Percentiles rank a stretch among this genome's conserved stretches.
phyloP scores from a whole-genome alignment of 2,888 invertebrate genomes.

The Caenorhabditis sp. region DNA sequence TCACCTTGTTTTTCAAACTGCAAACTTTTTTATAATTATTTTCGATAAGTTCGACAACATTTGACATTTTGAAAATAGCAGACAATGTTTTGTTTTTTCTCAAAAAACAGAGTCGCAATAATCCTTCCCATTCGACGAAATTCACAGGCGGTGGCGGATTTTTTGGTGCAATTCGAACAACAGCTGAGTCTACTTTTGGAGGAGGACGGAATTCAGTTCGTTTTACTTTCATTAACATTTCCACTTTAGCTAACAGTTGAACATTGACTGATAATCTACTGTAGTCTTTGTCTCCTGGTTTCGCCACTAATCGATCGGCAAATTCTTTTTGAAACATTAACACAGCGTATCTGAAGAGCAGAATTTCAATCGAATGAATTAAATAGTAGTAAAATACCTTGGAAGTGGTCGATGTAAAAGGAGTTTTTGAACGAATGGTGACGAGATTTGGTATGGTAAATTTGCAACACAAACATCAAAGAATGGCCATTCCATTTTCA shows the following conservation, averaged over 20 bases:
- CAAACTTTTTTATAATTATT: conserved; percentile 90
- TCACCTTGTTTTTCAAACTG: conserved; percentile 83
- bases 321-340: conserved; percentile 99
- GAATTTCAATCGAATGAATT: too few relatives aligned
- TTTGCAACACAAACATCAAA: conserved; percentile 99
- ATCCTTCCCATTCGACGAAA: conserved; percentile 89
- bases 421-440: conserved; percentile 87
- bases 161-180: conserved; percentile 93
- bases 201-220: conserved; percentile 98
- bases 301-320: conserved; percentile 92
- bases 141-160: conserved; percentile 84
- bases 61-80: conserved; percentile 83
- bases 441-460: conserved; percentile 92
- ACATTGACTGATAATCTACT: conserved; percentile 95
- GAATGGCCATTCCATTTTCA: conserved; percentile 91
- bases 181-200: conserved; percentile 95
- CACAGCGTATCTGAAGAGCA: conserved; percentile 87
- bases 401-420: conserved; percentile 79
- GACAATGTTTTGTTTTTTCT: conserved; percentile 95
- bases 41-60: conserved; percentile 80
- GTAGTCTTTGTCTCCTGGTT: conserved; percentile 95
- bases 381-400: conserved; percentile 48
- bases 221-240: conserved; percentile 81
- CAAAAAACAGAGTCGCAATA: conserved; percentile 90
- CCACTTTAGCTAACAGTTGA: conserved; percentile 90